Conservation (phyloP, 1,140 invertebrate species). For the Pectinophora gossypiella region DNA sequence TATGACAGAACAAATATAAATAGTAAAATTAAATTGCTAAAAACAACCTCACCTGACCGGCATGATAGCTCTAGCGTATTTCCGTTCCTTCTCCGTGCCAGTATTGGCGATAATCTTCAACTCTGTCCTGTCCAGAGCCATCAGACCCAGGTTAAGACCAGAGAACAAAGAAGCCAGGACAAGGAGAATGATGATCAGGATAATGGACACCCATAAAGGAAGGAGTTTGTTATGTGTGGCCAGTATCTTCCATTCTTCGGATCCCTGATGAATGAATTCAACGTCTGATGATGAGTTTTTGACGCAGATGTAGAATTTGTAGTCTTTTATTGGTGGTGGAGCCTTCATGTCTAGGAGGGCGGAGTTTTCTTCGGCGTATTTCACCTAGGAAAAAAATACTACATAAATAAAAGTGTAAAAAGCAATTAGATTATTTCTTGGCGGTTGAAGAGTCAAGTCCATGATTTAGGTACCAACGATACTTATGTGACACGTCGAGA, state of each 20-base stretch:
- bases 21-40: no score
- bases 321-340: slow-evolving; percentile 71
- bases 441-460: no score
- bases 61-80: slow-evolving; percentile 90
- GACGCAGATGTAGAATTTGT: slow-evolving; percentile 81
- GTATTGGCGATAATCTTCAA: slow-evolving; percentile 95
- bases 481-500: no score
- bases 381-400: slow-evolving; percentile 29
- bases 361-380: slow-evolving; percentile 57
- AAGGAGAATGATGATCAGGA: slow-evolving; percentile 87
- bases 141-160: slow-evolving; percentile 96
- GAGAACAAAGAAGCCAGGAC: slow-evolving; percentile 94
- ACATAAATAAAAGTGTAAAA: neutral
- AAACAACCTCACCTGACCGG: no score
- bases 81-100: slow-evolving; percentile 85
- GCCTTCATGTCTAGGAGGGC: slow-evolving; percentile 76
- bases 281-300: slow-evolving; percentile 66
- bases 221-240: slow-evolving; percentile 81
- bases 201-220: slow-evolving; percentile 85
- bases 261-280: slow-evolving; percentile 84
- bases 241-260: slow-evolving; percentile 79
- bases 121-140: slow-evolving; percentile 97
- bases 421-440: no score
- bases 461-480: no score
- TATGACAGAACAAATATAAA: no score